Evolutionary conservation across 2,797 vertebrate genomes (phyloP).

Genomic region (Prunella strophiata): DNA sequence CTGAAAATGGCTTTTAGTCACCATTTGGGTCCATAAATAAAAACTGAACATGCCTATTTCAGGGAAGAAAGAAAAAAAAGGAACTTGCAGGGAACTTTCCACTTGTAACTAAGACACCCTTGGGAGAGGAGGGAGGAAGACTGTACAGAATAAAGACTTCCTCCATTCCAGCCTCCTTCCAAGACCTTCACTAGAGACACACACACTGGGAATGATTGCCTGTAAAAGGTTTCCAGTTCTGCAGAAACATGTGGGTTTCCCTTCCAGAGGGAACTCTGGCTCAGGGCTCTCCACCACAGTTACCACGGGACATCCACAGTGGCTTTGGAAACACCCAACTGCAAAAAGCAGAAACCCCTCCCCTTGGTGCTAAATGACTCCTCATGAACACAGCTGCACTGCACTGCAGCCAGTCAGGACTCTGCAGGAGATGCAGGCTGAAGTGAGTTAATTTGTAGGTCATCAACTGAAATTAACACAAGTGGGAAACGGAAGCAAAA

Average conservation of each 20-base stretch:
- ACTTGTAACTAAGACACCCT: constrained; percentile 33
- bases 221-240: neutral
- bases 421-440: neutral
- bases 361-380: neutral
- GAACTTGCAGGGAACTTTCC: constrained; percentile 39
- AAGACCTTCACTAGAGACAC: neutral
- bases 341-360: neutral
- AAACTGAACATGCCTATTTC: neutral
- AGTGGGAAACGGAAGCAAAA: constrained; percentile 30
- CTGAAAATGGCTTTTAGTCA: neutral
- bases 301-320: accelerated
- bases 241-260: neutral
- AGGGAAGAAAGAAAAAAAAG: neutral
- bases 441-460: neutral
- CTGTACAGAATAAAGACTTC: neutral
- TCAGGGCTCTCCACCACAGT: neutral
- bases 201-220: neutral
- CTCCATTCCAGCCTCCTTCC: neutral
- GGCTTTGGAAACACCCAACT: neutral
- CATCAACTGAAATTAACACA: neutral
- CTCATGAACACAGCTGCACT: accelerated
- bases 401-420: neutral
- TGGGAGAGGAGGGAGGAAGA: constrained; percentile 40
- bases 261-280: neutral
- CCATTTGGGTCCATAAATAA: neutral